Percentiles rank a stretch among this genome's conserved stretches.
These are phyloP conservation scores for Donacobius atricapilla DNA, from an alignment of 2,113 vertebrate genomes.

Conservation along the genomic window DNA sequence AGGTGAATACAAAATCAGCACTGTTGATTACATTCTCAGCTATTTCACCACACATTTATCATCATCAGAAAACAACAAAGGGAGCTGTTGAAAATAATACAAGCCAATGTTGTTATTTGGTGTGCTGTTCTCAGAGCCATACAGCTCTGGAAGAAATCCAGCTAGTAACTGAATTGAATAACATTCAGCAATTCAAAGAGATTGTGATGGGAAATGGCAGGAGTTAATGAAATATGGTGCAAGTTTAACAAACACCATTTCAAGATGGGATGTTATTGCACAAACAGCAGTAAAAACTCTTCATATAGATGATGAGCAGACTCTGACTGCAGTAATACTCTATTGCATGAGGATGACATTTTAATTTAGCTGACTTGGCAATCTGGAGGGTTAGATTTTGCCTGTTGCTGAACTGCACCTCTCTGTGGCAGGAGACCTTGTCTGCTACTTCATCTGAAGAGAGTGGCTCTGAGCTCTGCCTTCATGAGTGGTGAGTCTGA, in stretches of 20 bases:
- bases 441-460: background rate
- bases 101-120: conserved; percentile 61
- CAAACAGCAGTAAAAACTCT: conserved; percentile 59
- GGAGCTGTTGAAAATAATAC: conserved; percentile 32
- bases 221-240: conserved; percentile 64
- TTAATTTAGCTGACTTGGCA: conserved; percentile 40
- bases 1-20: conserved; percentile 48
- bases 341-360: conserved; percentile 20
- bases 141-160: conserved; percentile 72
- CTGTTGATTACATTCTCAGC: conserved; percentile 52
- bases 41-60: conserved; percentile 46
- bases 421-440: background rate
- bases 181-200: conserved; percentile 63
- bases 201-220: conserved; percentile 58
- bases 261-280: conserved; percentile 63
- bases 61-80: conserved; percentile 63
- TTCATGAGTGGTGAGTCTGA: background rate
- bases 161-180: conserved; percentile 67
- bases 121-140: conserved; percentile 40
- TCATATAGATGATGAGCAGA: conserved; percentile 49
- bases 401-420: background rate
- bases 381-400: background rate
- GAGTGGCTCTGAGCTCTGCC: background rate
- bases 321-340: background rate
- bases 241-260: conserved; percentile 66